Conservation (phyloP, 2,113 vertebrate species). For the Trachemys scripta region DNA sequence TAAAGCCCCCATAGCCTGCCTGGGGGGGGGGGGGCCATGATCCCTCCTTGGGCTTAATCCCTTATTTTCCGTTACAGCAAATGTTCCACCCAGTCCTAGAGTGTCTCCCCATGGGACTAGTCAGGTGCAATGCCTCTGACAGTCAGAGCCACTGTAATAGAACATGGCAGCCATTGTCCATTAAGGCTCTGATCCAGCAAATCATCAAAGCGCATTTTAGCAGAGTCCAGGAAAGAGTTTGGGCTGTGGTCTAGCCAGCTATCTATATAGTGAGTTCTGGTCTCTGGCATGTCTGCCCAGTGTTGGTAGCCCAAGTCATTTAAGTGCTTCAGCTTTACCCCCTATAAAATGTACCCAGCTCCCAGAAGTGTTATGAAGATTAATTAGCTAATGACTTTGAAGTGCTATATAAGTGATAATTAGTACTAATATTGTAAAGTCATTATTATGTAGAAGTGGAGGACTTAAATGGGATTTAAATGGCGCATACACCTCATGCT, state of each 20-base stretch:
- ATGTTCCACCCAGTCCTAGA: background rate
- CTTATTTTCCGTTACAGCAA: rapidly evolving
- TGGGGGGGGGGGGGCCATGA: rapidly evolving
- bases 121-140: background rate
- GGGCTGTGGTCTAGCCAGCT: background rate
- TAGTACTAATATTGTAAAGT: background rate
- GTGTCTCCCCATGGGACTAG: background rate
- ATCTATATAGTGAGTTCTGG: background rate
- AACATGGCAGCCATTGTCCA: background rate
- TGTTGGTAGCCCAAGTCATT: background rate
- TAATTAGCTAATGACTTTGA: background rate
- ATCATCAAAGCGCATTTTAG: background rate
- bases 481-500: background rate
- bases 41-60: background rate
- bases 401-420: background rate
- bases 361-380: background rate
- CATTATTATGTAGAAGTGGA: too few species aligned
- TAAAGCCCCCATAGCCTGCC: background rate
- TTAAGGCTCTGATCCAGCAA: background rate
- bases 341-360: background rate
- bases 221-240: background rate
- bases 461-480: background rate
- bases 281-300: background rate
- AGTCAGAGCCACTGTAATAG: rapidly evolving
- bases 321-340: background rate